Evolutionary conservation across 2,888 invertebrate genomes (phyloP), one percentile per base, ranked within the genome.

Genomic region (Latheticus oryzae): DNA sequence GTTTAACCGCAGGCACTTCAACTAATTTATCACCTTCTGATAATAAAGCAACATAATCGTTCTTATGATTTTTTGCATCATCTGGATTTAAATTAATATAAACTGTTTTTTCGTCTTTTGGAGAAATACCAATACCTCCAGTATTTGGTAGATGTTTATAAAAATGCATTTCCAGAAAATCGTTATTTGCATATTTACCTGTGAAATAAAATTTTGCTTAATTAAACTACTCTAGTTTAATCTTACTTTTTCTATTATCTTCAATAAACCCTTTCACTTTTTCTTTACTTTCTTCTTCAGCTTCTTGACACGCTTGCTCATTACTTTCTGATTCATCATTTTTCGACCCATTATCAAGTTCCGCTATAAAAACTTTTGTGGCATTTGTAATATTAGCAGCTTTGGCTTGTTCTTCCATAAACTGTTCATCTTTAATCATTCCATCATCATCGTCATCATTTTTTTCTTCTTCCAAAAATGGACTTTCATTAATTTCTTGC

Each of bases 121-220:
- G 23, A 13, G 9, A 4, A n/a, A 26, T 24, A 11, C n/a, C 32
- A 26, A n/a, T 13, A 13, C 2, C 11, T 2, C 7, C 13, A 3
- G 23, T 37, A 1, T 19, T 7, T 11, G 16, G 48, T 13, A 19
- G 33, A 11, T 50, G 24, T 24, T 50, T 50, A 8, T 28, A 50
- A 38, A 50, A 50, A 28, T 37, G 50, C 50, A 50, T 50, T 38
- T 26, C 11, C 7, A 38, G 19, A 9, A 23, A 5, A 23, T 33
- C 8, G 7, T 12, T 1, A 8, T 5, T 19, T 8, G n/a, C 17
- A 12, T 17, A n/a, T 8, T 30, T 12, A n/a, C n/a, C n/a, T n/a
- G n/a, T n/a, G n/a, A n/a, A n/a, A n/a, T n/a, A n/a, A n/a, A n/a
- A n/a, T n/a, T n/a, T n/a, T n/a, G n/a, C n/a, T n/a, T n/a, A n/a